A percentile compares a stretch with the other conserved stretches of the same genome.
These are phyloP conservation scores for Myopa tessellatipennis DNA, from an alignment of 2,888 invertebrate species.

Conservation along the genomic window DNA sequence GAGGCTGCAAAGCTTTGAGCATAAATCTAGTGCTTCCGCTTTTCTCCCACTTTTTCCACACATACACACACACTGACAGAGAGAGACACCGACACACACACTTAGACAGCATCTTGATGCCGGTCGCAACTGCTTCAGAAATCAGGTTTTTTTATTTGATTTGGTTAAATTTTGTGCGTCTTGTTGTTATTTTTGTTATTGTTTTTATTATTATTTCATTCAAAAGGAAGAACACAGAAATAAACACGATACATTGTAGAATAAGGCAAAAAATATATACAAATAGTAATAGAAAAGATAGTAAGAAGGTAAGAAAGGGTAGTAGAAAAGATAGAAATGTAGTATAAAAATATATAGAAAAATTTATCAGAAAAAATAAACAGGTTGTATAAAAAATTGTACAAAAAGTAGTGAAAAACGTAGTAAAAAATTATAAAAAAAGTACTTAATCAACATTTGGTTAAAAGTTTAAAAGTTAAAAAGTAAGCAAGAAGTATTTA, in stretches of 20 bases:
- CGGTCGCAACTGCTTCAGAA: conserved; percentile 8
- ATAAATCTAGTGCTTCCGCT: neutral
- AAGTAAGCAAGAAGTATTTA: neutral
- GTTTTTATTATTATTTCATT: neutral
- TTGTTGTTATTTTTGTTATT: neutral
- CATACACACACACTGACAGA: neutral
- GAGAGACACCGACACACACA: neutral
- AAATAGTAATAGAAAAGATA: conserved; percentile 2
- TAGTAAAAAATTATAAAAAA: neutral
- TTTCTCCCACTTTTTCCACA: neutral
- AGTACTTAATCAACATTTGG: neutral
- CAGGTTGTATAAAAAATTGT: neutral
- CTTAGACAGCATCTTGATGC: neutral
- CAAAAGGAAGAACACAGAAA: neutral
- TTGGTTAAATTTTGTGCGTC: neutral
- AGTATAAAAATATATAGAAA: too few relatives aligned
- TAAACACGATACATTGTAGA: neutral
- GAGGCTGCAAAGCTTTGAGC: conserved; percentile 19
- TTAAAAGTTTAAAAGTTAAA: too few relatives aligned
- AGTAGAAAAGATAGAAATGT: neutral
- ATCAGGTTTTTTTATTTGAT: conserved; percentile 4
- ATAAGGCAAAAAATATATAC: neutral
- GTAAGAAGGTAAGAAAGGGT: neutral
- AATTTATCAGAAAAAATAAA: too few relatives aligned
- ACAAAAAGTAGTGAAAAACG: conserved; percentile 11